Evolutionary conservation across 2,888 invertebrate genomes (phyloP), one percentile per base, ranked within the genome.

Genomic region (Cephonodes hylas): DNA sequence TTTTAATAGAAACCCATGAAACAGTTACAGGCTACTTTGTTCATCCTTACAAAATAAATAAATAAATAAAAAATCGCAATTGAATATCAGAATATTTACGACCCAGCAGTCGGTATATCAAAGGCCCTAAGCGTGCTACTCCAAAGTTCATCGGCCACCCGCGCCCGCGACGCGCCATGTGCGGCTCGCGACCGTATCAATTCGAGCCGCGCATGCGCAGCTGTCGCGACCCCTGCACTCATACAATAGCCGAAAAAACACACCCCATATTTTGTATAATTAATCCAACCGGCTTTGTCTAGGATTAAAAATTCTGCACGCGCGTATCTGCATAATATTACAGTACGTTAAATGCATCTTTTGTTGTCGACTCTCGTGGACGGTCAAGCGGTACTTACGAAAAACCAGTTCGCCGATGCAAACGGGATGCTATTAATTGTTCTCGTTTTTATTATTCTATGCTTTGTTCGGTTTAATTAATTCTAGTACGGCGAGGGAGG

Each of bases 201-300:
- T 87, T 89, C 80, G 88, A 90, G 88, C 78, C 84, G 85, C 86
- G 83, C 77, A 81, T 80, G 84, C 85, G 86, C 91, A 91, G 91
- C 91, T 91, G 91, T 89, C 86, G 76, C 68, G 86, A 86, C 88
- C 90, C 88, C 81, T 72, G 67, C 63, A 62, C 62, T 70, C 75
- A 77, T 65, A 68, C 74, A 77, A 76, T 65, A 68, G 67, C 73
- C 69, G 77, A 84, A 86, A n/a, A 83, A 85, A 83, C 66, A 67
- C 81, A 81, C 89, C 89, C 88, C 71, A 82, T 84, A 85, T 84
- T 85, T 85, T 80, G 75, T 79, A 78, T 81, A 84, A 89, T 89
- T 91, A 90, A 89, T 88, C 80, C 85, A 77, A 77, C 74, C 64
- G 71, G 79, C 83, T 83, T 89, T 89, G 87, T 91, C 89, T 89